phyloP scores from a whole-genome alignment of 1,140 invertebrate species.

The Agrypnia vestita region DNA sequence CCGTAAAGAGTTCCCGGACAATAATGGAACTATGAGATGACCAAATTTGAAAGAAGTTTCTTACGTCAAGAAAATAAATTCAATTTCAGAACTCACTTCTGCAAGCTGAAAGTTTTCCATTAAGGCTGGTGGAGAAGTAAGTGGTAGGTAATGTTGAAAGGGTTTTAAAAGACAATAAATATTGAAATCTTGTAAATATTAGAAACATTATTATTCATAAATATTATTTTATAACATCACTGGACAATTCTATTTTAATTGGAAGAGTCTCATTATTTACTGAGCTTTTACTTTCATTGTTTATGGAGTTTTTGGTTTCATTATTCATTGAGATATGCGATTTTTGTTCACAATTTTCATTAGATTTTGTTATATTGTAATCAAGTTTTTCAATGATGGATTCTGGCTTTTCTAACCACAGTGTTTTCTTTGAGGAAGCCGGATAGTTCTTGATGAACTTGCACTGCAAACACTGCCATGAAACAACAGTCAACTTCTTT shows the following conservation, averaged over 20 bases:
- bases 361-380: constrained; percentile 60
- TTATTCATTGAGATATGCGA: neutral
- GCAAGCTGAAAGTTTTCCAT: no score
- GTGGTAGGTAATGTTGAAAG: no score
- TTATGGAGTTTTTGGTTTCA: neutral
- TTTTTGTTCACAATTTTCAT: neutral
- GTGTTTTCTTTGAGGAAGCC: constrained; percentile 64
- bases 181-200: no score
- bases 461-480: constrained; percentile 70
- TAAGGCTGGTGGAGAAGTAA: no score
- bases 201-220: no score
- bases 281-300: neutral
- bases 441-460: constrained; percentile 65
- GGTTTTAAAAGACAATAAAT: no score
- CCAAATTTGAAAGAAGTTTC: no score
- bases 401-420: constrained; percentile 71
- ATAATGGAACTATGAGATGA: no score
- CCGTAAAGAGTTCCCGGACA: no score
- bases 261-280: neutral
- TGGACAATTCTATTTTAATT: neutral
- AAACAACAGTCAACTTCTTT: constrained; percentile 65
- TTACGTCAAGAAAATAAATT: no score
- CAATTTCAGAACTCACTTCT: no score
- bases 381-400: constrained; percentile 69
- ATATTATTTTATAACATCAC: no score